Evolutionary conservation across 2,113 vertebrate genomes (phyloP).

Genomic region (Lophius piscatorius): DNA sequence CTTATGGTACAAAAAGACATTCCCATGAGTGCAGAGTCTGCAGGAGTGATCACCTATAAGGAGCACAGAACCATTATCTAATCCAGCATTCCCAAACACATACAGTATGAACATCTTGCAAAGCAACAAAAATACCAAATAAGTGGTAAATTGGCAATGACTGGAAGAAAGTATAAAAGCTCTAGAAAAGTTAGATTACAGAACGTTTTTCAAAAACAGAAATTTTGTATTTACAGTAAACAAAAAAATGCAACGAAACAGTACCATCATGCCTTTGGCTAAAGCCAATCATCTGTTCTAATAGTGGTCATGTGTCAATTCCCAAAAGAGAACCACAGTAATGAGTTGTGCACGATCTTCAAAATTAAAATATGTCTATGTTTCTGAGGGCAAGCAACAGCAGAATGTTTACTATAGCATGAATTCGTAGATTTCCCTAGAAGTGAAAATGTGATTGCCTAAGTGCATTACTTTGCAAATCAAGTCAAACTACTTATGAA

Average conservation of each 20-base stretch:
- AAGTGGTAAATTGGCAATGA: slow-evolving; percentile 18
- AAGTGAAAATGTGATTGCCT: neutral
- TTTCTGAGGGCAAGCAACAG: too few species aligned
- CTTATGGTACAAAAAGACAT: slow-evolving; percentile 5
- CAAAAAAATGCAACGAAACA: slow-evolving; percentile 33
- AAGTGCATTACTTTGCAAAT: slow-evolving; percentile 8
- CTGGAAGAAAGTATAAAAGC: slow-evolving; percentile 46
- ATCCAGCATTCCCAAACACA: neutral
- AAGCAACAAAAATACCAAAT: slow-evolving; percentile 12
- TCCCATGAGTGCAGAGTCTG: neutral
- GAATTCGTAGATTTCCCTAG: slow-evolving; percentile 8
- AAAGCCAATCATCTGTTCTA: slow-evolving; percentile 32
- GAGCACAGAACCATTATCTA: neutral
- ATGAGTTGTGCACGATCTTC: neutral
- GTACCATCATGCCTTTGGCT: slow-evolving; percentile 15
- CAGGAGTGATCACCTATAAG: neutral
- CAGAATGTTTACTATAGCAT: neutral
- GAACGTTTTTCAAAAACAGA: neutral
- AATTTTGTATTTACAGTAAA: slow-evolving; percentile 1
- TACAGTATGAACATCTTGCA: slow-evolving; percentile 8
- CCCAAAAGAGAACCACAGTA: neutral
- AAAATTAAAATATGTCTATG: too few species aligned
- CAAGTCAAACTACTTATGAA: neutral
- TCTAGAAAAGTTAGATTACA: slow-evolving; percentile 41
- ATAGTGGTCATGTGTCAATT: slow-evolving; percentile 54